Evolutionary conservation across 2,888 invertebrate species (phyloP), one percentile per base, ranked within the genome.

Genomic region (Dascillus cervinus): DNA sequence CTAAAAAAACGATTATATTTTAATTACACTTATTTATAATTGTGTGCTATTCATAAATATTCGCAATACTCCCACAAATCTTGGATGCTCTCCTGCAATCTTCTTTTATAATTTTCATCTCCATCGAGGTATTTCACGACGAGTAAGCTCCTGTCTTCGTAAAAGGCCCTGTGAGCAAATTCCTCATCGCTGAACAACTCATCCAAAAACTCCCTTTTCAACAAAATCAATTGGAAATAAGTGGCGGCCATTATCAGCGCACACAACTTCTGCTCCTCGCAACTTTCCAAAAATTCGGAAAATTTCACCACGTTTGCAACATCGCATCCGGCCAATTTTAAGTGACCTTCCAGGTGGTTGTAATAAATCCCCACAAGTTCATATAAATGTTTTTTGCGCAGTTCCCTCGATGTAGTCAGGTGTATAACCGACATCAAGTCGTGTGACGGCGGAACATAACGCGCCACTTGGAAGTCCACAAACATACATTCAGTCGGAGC

Each of bases 361-460:
- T 62, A 62, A 41, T 64, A 64, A 25, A 53, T 42, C 2, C 56
- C 55, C 9, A 56, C 47, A 8, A 60, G 34, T 33, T 52, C 39
- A 30, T 54, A 49, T 44, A 57, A 43, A 29, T 52, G 31, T 15
- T 48, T 29, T 17, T 47, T 37, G 4, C 60, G 39, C 26, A 59
- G 55, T 19, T 50, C 42, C 20, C 52, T 45, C 2, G 49, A 47
- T 4, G 60, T 61, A 3, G 50, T 59, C 20, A 58, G 32, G 34
- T 54, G 52, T 5, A 62, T 15, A 11, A 58, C 22, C 2, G 53
- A 47, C 56, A 75, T 67, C 1, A 79, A 64, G 47, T 85, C 84
- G 24, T 78, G 68, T 11, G 77, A 71, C 1, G 79, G 77, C 0
- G 82, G 79, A 9, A 73, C 73, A 50, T 77, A 82, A 33, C 64